Evolutionary conservation across 2,797 vertebrate genomes (phyloP), one percentile per base, ranked within the genome.

Genomic region (Rhincodon typus): DNA sequence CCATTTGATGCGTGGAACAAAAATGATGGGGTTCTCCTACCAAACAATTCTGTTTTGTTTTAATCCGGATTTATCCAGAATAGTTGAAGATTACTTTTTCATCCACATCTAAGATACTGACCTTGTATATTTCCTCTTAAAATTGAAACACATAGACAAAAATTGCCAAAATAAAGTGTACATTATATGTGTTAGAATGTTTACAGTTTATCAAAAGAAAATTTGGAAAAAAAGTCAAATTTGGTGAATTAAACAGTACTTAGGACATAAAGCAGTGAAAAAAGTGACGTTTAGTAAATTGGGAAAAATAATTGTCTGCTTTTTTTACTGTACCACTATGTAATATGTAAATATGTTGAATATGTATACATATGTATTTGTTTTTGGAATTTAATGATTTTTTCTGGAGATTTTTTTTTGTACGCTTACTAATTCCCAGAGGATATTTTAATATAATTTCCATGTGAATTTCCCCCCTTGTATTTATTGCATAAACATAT

Each of bases 361-460:
- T 98, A 98, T 98, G 98, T 98, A 98, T 98, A 99, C 98, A 98
- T 97, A 97, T 98, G 98, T 98, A 98, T 97, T 98, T 98, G 98
- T 98, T 96, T 87, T 96, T 96, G 96, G 50, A 96, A 96, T 97
- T 97, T 97, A 95, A 97, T 97, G 97, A 97, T 97, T 97, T 97
- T 50, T 98, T 98, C 97, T 98, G 97, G 98, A 98, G 67, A n/a
- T 93, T 98, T 98, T 98, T 98, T 99, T 99, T 99, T 99, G 98
- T 99, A 99, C 97, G 98, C 98, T 98, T 97, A 98, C 98, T 98
- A 98, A 99, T 98, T 98, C 97, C 98, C 98, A 98, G 98, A 98
- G 98, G 98, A 98, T 98, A 99, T 99, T 99, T 99, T 99, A 98
- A 98, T 99, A 98, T 98, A 98, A 98, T 98, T 99, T 99, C 98